Base-by-base conservation (phyloP, 2,888 invertebrate species). In the Eristalis intricaria region DNA sequence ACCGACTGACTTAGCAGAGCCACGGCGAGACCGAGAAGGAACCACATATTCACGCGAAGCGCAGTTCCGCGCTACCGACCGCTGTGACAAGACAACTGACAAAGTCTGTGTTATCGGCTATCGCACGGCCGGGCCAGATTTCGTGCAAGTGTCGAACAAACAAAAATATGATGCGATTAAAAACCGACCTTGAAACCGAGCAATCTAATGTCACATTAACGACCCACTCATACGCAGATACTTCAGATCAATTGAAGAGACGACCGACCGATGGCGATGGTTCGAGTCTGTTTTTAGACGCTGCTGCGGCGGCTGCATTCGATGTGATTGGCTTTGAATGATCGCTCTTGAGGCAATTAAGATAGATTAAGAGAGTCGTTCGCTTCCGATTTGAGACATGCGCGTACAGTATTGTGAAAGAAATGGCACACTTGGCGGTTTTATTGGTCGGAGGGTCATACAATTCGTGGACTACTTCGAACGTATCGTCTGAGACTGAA, bases 141-240 rank as follows among this genome's bases (percentile, higher is more conserved):
- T 68, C 63, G 63, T 43, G 23, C 60, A 19, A 50, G 19, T 50
- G 61, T 65, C 70, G 8, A 66, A 56, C 43, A 26, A 38, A 19
- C 13, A 56, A 40, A 22, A 38, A 32, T 22, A 8, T n/a, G 23
- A 66, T 43, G 29, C 19, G 29, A 56, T 15, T 10, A 50, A 75
- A 32, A 81, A 73, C 65, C 64, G 69, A 82, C 85, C 85, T 85
- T 85, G 85, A 85, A 85, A 82, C 73, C 73, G 66, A 76, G 40
- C 40, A 81, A n/a, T 29, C 32, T 73, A 84, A 79, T 74, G 79
- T 65, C 70, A 73, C 71, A 63, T 66, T 81, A 56, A 32, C 38
- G 65, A 19, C 75, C 64, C 80, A 50, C 74, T 35, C 58, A 38
- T 76, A 77, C 58, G 71, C 38, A 63, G 76, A 58, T 69, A 50